Base-by-base conservation (phyloP, 2,797 vertebrate species). In the Rallus crepitans region DNA sequence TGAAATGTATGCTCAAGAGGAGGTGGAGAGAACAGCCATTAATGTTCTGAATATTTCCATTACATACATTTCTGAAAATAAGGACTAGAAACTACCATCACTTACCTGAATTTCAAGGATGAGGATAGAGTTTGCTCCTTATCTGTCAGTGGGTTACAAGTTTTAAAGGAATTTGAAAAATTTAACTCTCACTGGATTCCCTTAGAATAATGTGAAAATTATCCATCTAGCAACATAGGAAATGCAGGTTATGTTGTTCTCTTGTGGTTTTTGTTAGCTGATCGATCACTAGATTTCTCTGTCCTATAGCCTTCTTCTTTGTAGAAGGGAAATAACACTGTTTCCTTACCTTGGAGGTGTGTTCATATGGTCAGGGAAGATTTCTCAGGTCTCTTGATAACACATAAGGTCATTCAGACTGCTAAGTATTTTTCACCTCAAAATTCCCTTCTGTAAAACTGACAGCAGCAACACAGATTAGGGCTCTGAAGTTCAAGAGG, bases 201-300 rank as follows among this genome's bases (percentile, higher is more conserved):
- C 53, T 75, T 61, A 56, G 19, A 68, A 35, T 64, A 65, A 53
- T 7, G 23, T 82, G 21, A 52, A 63, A 87, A 37, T 42, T 6
- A 31, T 69, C 2, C 0, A 0, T 27, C 2, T 2, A 75, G 25
- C 60, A 50, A 5, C 35, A 24, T 0, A 56, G 2, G 17, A 89
- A 52, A 28, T 47, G 30, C 3, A 66, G 20, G 12, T 57, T 18
- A 30, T 20, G 7, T 35, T 81, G 8, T 61, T 21, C 7, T 31
- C 13, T 79, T 94, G 25, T 52, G 50, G 2, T 8, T 52, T 52
- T 90, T 84, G 23, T 82, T 25, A 56, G 35, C 16, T 30, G 40
- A 77, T n/a, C 14, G 40, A 77, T n/a, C 15, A 13, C 16, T 64
- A 24, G 45, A 56, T 84, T 70, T 77, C 37, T 81, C 28, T 48